Evolutionary conservation across 2,797 vertebrate species (phyloP).

Genomic region (Cyprinodon diabolis): DNA sequence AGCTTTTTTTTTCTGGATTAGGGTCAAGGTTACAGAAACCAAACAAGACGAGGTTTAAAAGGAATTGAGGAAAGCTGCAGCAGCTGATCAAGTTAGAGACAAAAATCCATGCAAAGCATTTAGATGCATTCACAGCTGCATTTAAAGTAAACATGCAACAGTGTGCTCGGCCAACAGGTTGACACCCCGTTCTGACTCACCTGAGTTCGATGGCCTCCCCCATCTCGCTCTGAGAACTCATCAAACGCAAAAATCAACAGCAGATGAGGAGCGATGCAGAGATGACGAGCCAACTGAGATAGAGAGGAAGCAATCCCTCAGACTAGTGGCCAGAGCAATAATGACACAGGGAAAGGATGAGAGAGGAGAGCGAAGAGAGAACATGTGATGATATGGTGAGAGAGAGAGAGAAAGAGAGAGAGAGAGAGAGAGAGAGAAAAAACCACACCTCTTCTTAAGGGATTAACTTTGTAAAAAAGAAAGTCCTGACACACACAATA

Average conservation of each 20-base stretch:
- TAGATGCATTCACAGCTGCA: neutral
- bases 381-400: slow-evolving; percentile 67
- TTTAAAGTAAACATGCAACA: slow-evolving; percentile 6
- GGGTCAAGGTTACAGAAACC: slow-evolving; percentile 53
- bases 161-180: neutral
- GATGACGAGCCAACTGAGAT: slow-evolving; percentile 26
- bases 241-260: slow-evolving; percentile 44
- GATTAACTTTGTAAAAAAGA: slow-evolving; percentile 74
- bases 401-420: slow-evolving; percentile 48
- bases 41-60: slow-evolving; percentile 39
- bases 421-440: slow-evolving; percentile 29
- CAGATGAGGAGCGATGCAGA: slow-evolving; percentile 46
- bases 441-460: slow-evolving; percentile 78
- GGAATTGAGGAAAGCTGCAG: slow-evolving; percentile 37
- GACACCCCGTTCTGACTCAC: slow-evolving; percentile 66
- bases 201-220: slow-evolving; percentile 80
- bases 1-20: slow-evolving; percentile 26
- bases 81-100: slow-evolving; percentile 61
- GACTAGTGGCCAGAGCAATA: slow-evolving; percentile 38
- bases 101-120: slow-evolving; percentile 24
- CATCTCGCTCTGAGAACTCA: slow-evolving; percentile 76
- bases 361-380: slow-evolving; percentile 58
- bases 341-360: slow-evolving; percentile 47
- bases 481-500: slow-evolving; percentile 44
- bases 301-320: slow-evolving; percentile 49